phyloP scores from a whole-genome alignment of 2,888 invertebrate genomes.

The Ennomos erosarius region DNA sequence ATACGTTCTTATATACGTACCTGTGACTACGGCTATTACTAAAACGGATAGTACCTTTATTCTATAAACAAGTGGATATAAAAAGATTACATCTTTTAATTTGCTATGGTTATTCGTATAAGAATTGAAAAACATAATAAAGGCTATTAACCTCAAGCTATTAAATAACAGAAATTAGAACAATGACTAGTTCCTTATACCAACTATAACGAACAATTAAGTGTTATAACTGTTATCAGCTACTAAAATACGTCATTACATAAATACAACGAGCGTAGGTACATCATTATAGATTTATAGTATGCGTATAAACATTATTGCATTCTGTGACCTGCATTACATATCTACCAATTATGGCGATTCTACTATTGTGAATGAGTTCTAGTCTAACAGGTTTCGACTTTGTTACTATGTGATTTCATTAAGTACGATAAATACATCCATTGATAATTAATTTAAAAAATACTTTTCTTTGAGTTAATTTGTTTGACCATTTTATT shows the following conservation, averaged over 20 bases:
- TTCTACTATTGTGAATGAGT: slow-evolving; percentile 35
- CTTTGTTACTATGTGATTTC: slow-evolving; percentile 28
- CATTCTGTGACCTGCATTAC: slow-evolving; percentile 54
- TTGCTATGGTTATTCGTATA: no score
- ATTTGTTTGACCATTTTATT: no score
- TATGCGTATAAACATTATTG: slow-evolving; percentile 41
- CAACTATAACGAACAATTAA: slow-evolving; percentile 13
- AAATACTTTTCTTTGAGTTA: not conserved
- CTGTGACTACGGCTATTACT: no score
- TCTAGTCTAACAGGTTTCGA: slow-evolving; percentile 35
- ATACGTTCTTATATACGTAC: no score
- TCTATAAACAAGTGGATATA: no score
- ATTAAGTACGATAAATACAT: slow-evolving; percentile 4
- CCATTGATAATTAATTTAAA: not conserved
- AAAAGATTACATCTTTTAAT: no score
- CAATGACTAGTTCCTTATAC: slow-evolving; percentile 18
- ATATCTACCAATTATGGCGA: slow-evolving; percentile 48
- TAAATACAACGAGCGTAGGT: slow-evolving; percentile 26
- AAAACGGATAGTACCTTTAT: no score
- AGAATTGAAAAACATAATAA: not conserved
- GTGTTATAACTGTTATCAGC: slow-evolving; percentile 27
- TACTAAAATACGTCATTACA: slow-evolving; percentile 21
- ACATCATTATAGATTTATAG: slow-evolving; percentile 6
- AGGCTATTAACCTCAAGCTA: slow-evolving; percentile 3
- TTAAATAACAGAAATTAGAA: slow-evolving; percentile 2